These are phyloP conservation scores for Heterotilapia buettikoferi DNA, from an alignment of 2,113 vertebrate genomes.

Conservation along the genomic window DNA sequence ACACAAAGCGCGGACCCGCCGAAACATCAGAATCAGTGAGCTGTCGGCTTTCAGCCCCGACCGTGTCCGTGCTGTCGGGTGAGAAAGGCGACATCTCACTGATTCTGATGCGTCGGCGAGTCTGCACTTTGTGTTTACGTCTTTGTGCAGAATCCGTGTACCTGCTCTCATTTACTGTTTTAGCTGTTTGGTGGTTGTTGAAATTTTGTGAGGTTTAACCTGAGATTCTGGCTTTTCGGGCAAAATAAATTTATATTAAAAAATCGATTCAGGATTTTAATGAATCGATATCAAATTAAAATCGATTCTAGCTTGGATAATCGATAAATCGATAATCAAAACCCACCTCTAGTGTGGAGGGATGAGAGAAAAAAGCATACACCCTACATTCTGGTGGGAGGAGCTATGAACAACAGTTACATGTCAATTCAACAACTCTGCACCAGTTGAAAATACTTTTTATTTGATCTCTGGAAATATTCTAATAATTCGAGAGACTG, in stretches of 20 bases:
- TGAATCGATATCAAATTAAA: neutral
- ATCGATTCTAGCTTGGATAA: neutral
- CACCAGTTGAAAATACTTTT: neutral
- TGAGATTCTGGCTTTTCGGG: neutral
- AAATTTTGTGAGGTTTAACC: neutral
- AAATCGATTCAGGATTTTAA: neutral
- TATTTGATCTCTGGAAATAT: neutral
- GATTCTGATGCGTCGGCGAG: no score
- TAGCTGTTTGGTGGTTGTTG: neutral
- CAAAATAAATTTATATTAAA: neutral
- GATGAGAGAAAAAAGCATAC: neutral
- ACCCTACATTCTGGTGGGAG: neutral
- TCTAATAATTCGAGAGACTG: neutral
- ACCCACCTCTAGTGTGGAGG: neutral
- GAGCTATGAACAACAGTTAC: neutral
- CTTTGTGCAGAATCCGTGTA: accelerated
- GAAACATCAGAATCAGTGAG: neutral
- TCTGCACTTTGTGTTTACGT: accelerated
- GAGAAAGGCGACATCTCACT: no score
- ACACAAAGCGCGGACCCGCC: accelerated
- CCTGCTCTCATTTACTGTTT: neutral
- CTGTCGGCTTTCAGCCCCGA: no score
- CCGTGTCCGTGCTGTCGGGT: no score
- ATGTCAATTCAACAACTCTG: neutral
- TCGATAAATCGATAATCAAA: neutral